Conservation (phyloP, 2,888 invertebrate species). For the Thymelicus sylvestris region DNA sequence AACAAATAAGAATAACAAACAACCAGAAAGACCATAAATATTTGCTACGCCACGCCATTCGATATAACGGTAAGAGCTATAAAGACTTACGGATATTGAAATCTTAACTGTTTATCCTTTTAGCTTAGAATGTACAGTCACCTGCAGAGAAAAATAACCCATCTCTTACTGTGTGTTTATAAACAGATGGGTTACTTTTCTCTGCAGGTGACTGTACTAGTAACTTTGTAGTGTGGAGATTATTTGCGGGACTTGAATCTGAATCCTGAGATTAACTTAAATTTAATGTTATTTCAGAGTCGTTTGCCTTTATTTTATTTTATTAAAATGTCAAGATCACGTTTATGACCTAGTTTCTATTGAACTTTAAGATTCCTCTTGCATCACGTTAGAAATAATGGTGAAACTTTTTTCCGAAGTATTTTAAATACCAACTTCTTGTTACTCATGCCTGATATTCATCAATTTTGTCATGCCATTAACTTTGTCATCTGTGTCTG, state of each 20-base stretch:
- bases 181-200: too few species aligned
- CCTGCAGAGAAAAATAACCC: too few species aligned
- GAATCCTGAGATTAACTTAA: background rate
- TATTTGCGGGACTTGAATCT: background rate
- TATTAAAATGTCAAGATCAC: background rate
- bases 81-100: constrained; percentile 34
- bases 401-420: background rate
- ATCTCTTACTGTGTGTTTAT: too few species aligned
- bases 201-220: too few species aligned
- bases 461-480: background rate
- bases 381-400: background rate
- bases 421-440: too few species aligned
- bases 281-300: constrained; percentile 1
- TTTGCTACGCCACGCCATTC: constrained; percentile 31
- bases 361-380: background rate
- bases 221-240: constrained; percentile 23
- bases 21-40: constrained; percentile 33
- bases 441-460: background rate
- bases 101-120: constrained; percentile 26
- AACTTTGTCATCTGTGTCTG: constrained; percentile 5
- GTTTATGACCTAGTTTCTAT: background rate
- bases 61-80: constrained; percentile 34
- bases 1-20: constrained; percentile 30
- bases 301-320: background rate
- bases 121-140: constrained; percentile 25